Evolutionary conservation across 2,113 vertebrate genomes (phyloP), one percentile per base, ranked within the genome.

Genomic region (Tympanuchus pallidicinctus): DNA sequence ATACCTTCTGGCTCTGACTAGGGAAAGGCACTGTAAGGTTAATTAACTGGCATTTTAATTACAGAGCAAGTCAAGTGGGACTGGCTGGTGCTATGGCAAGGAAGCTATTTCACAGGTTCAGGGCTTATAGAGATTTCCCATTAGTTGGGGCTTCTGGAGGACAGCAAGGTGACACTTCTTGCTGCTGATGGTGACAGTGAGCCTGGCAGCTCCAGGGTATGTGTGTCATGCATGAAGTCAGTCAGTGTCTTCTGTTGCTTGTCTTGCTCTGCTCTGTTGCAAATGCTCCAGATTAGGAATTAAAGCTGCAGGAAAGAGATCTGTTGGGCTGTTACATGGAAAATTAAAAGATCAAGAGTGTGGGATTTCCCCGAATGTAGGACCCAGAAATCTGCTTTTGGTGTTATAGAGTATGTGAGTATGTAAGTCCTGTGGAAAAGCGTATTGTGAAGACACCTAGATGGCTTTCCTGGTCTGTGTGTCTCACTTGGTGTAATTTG

Each of bases 1-100:
- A 0, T 72, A 20, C 84, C 67, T 88, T 61, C 86, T 81, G 75
- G 52, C 73, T 74, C 82, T 78, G 77, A 48, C 52, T 90, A 59
- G 65, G 81, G 36, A 86, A 88, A 90, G 18, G 73, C 77, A 50
- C 61, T 79, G 15, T 42, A 45, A 38, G 84, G 95, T 57, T 69
- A 93, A 86, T 86, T 38, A 52, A 88, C 80, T 56, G 43, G 87
- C 72, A 88, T 86, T 80, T 81, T 94, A 65, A 84, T 70, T 88
- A 79, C 86, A 94, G 91, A 96, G 93, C 60, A 72, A 93, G 88
- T 93, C 88, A 86, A 95, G 91, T 71, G 0, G 89, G 88, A 89
- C 89, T 90, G 93, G 80, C 87, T 84, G 50, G 63, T 85, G 82
- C 91, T 97, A 92, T 95, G 92, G 80, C 61, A 90, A 92, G 75